phyloP scores from a whole-genome alignment of 2,797 vertebrate genomes.

The Benthosema pterotum region DNA sequence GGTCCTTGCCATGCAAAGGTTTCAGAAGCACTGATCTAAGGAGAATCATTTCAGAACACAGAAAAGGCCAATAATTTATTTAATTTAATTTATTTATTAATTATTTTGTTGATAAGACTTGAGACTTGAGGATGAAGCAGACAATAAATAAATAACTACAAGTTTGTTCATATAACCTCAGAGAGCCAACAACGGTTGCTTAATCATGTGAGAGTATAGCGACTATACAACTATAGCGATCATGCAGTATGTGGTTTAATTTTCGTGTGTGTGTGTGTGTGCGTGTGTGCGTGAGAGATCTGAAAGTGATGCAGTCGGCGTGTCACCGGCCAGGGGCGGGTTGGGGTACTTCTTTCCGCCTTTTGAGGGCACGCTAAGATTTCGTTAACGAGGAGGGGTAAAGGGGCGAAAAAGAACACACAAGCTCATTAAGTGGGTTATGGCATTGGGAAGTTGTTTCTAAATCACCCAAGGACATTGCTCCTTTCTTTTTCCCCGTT shows the following conservation, averaged over 20 bases:
- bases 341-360: neutral
- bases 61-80: neutral
- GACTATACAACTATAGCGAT: constrained; percentile 13
- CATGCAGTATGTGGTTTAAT: constrained; percentile 15
- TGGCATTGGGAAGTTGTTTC: constrained; percentile 4
- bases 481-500: neutral
- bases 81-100: too few relatives aligned
- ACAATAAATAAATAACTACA: neutral
- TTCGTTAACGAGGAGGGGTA: constrained; percentile 16
- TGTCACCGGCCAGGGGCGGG: neutral
- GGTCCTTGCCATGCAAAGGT: too few relatives aligned
- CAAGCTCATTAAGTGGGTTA: constrained; percentile 36
- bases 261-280: constrained; percentile 14
- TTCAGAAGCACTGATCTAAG: neutral
- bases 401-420: constrained; percentile 11
- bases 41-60: neutral
- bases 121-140: neutral
- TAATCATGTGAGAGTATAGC: constrained; percentile 10
- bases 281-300: too few relatives aligned
- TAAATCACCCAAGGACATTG: constrained; percentile 26
- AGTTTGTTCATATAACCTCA: constrained; percentile 16
- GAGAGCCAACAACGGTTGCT: neutral
- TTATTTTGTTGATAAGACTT: neutral
- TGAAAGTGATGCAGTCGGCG: constrained; percentile 4
- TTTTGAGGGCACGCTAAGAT: constrained; percentile 7